A percentile compares a stretch with the other conserved stretches of the same genome.
These are phyloP conservation scores for Scaptomyza caliginosa DNA, from an alignment of 2,888 invertebrate species.

Conservation along the genomic window DNA sequence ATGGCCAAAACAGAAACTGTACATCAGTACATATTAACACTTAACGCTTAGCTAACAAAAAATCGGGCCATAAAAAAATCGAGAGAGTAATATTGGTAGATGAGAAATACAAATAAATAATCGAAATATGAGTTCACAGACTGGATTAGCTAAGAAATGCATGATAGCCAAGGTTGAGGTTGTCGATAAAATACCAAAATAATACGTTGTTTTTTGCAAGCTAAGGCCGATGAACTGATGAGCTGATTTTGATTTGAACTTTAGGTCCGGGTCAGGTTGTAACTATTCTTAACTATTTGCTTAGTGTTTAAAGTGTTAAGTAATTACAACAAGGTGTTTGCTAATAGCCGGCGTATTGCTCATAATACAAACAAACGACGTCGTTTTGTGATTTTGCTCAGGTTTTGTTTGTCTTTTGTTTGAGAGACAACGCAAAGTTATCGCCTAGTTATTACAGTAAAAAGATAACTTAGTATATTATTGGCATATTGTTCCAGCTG, in stretches of 20 bases:
- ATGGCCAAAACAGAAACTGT: slow-evolving; percentile 28
- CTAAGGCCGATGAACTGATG: not conserved
- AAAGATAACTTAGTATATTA: slow-evolving; percentile 17
- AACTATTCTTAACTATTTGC: slow-evolving; percentile 8
- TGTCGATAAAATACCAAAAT: slow-evolving; percentile 10
- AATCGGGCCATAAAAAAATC: slow-evolving; percentile 1
- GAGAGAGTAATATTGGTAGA: slow-evolving; percentile 30
- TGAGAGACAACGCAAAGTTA: slow-evolving; percentile 1
- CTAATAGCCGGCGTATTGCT: slow-evolving; percentile 39
- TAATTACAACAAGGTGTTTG: slow-evolving; percentile 6
- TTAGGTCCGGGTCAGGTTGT: slow-evolving; percentile 35
- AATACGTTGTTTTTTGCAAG: slow-evolving; percentile 28
- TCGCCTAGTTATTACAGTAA: slow-evolving; percentile 22
- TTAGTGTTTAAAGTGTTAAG: slow-evolving; percentile 20
- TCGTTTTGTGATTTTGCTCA: slow-evolving; percentile 13
- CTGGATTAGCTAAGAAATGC: slow-evolving; percentile 33
- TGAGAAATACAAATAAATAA: slow-evolving; percentile 57
- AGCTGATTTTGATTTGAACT: not conserved
- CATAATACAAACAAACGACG: slow-evolving; percentile 23
- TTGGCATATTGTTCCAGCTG: slow-evolving; percentile 17
- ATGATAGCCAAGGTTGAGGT: slow-evolving; percentile 38
- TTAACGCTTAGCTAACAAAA: slow-evolving; percentile 58
- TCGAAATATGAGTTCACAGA: slow-evolving; percentile 47
- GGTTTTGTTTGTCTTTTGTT: slow-evolving; percentile 13
- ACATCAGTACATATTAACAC: slow-evolving; percentile 37